Evolutionary conservation across 2,113 vertebrate genomes (phyloP).

Genomic region (Nothoprocta perdicaria): DNA sequence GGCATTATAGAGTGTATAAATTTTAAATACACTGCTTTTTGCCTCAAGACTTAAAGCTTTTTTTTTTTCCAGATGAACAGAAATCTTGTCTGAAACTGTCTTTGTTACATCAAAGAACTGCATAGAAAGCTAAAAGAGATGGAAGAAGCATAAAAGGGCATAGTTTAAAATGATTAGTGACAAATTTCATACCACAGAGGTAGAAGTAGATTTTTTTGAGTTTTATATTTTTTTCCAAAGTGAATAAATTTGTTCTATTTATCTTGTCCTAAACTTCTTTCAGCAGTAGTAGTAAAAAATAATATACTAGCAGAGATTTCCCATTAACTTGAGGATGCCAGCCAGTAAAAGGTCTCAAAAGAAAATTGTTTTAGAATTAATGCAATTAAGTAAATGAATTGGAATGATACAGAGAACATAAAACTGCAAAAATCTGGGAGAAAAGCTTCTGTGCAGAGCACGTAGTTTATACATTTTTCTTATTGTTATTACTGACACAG

Average conservation of each 20-base stretch:
- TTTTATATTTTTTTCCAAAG: constrained; percentile 73
- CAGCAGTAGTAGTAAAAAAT: background rate
- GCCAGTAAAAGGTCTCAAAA: constrained; percentile 6
- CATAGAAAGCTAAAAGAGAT: constrained; percentile 87
- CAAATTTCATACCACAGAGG: constrained; percentile 91
- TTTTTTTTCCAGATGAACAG: constrained; percentile 88
- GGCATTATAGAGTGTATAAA: constrained; percentile 97
- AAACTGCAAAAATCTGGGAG: constrained; percentile 5
- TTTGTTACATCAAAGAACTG: constrained; percentile 97
- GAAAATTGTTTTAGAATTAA: constrained; percentile 27
- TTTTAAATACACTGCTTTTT: constrained; percentile 99
- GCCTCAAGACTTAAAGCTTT: constrained; percentile 93
- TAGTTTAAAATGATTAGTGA: constrained; percentile 99
- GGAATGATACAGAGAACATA: background rate
- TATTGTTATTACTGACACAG: background rate
- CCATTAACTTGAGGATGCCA: background rate
- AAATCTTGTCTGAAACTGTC: constrained; percentile 95
- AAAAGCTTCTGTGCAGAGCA: background rate
- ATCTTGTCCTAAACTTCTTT: constrained; percentile 52
- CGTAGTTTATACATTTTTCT: background rate
- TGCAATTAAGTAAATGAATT: constrained; percentile 18
- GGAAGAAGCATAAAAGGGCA: constrained; percentile 97
- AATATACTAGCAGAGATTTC: background rate
- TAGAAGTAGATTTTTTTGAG: constrained; percentile 82
- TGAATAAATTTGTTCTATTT: constrained; percentile 73